phyloP scores from a whole-genome alignment of 2,797 vertebrate species.

The Melanotaenia nigrans region DNA sequence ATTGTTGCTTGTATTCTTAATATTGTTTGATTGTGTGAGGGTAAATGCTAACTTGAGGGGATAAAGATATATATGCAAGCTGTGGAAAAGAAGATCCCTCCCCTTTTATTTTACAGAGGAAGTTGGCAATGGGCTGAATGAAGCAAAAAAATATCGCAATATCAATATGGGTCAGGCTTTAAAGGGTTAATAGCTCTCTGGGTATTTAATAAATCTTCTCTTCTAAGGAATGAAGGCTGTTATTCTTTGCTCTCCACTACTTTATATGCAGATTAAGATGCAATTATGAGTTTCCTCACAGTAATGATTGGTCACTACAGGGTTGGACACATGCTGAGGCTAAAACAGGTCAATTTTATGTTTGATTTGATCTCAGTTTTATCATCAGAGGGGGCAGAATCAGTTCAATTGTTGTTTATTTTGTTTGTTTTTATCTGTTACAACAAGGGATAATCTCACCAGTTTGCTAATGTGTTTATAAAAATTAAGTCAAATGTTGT shows the following conservation, averaged over 20 bases:
- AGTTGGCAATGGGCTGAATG: conserved; percentile 28
- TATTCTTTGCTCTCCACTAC: neutral
- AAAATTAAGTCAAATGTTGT: too few relatives aligned
- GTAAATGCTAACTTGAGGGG: conserved; percentile 49
- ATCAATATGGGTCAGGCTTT: too few relatives aligned
- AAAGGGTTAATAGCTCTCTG: conserved; percentile 24
- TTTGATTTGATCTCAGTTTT: neutral
- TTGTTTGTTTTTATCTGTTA: too few relatives aligned
- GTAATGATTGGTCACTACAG: neutral
- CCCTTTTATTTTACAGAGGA: neutral
- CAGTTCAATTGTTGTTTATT: too few relatives aligned
- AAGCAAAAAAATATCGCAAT: conserved; percentile 12
- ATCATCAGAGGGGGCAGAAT: too few relatives aligned
- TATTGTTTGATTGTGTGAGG: conserved; percentile 16
- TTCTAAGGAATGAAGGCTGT: conserved; percentile 10
- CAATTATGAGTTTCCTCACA: neutral
- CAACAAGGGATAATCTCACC: too few relatives aligned
- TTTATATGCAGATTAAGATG: conserved; percentile 8
- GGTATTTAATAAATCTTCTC: conserved; percentile 10
- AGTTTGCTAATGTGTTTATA: too few relatives aligned
- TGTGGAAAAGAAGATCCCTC: conserved; percentile 49
- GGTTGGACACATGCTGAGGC: neutral
- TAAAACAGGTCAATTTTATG: neutral
- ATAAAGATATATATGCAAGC: conserved; percentile 35
- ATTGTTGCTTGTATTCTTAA: conserved; percentile 61